Evolutionary conservation across 64 coral and sea anemone genomes (phyloP), one percentile per base, ranked within the genome.

Genomic region (Orbicella faveolata): DNA sequence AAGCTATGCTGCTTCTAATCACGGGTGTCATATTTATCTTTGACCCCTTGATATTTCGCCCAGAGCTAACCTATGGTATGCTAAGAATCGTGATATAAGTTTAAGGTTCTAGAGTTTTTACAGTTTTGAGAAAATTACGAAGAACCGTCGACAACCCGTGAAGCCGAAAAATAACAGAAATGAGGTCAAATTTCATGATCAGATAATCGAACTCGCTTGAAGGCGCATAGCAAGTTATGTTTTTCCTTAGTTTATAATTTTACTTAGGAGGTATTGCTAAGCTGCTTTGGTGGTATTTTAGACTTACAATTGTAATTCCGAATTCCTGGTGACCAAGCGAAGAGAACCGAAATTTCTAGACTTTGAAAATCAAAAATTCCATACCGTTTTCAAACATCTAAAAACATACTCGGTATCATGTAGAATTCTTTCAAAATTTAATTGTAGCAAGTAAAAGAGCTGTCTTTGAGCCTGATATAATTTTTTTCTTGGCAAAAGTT

Each of bases 181-280:
- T 83, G 80, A 83, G 79, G 61, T 65, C 79, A 83, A 83, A 83
- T 83, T 83, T 83, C 61, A 83, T 65, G 61, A 83, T 62, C 54
- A 80, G 78, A 80, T 80, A 80, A 80, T 80, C 78, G 78, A 80
- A 80, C 78, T 80, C 78, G 53, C 52, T 52, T 61, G 78, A 80
- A 61, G 78, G 78, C 52, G 78, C 78, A 80, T 80, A 80, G 13
- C 21, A 80, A 80, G 59, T 80, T 80, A 80, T 80, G 78, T 23
- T 61, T 80, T 80, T 80, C 52, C 53, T 61, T 61, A 80, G 53
- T 80, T 80, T 80, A 62, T 80, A 80, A 61, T 80, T 80, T 80
- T 80, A 80, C 26, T 80, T 80, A 80, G 78, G 78, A 80, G 78
- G 78, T 80, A 80, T 80, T 80, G 78, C 78, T 80, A 35, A 80